Conservation (phyloP, 2,113 vertebrate genomes). For the Leptobrachium ailaonicum region DNA sequence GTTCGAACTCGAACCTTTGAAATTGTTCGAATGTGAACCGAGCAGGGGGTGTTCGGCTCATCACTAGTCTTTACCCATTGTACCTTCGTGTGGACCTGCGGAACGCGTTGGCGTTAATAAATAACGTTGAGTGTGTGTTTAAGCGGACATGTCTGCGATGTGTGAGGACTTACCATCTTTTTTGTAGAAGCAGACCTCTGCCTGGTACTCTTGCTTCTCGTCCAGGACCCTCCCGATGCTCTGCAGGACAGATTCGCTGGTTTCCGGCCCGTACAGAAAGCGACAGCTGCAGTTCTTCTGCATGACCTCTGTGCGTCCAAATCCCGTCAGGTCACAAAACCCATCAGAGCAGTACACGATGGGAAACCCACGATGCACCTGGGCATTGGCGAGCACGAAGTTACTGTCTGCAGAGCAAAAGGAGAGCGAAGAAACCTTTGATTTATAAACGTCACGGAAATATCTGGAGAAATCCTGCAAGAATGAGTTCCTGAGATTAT, state of each 20-base stretch:
- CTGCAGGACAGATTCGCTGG: conserved; percentile 78
- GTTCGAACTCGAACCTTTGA: no score
- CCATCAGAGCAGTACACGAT: conserved; percentile 96
- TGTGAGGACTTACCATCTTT: conserved; percentile 78
- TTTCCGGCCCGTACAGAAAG: conserved; percentile 88
- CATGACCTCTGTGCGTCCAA: conserved; percentile 90
- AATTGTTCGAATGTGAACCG: no score
- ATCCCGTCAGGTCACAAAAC: conserved; percentile 92
- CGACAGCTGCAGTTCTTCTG: conserved; percentile 90
- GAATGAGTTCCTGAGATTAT: no score
- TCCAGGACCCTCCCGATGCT: conserved; percentile 86
- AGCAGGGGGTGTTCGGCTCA: no score
- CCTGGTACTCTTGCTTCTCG: conserved; percentile 83
- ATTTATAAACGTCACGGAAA: no score
- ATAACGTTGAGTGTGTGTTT: no score
- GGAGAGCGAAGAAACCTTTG: not conserved
- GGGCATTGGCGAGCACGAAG: conserved; percentile 91
- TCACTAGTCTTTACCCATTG: no score
- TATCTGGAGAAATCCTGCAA: no score
- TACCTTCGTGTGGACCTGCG: no score
- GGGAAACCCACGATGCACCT: conserved; percentile 84
- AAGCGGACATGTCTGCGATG: no score
- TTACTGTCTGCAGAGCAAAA: conserved; percentile 82
- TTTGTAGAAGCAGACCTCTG: conserved; percentile 89
- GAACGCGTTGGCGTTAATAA: no score